These are phyloP conservation scores for Pelagia noctiluca DNA, from an alignment of 30 jellyfish, hydroid and myxozoan genomes.

Conservation along the genomic window DNA sequence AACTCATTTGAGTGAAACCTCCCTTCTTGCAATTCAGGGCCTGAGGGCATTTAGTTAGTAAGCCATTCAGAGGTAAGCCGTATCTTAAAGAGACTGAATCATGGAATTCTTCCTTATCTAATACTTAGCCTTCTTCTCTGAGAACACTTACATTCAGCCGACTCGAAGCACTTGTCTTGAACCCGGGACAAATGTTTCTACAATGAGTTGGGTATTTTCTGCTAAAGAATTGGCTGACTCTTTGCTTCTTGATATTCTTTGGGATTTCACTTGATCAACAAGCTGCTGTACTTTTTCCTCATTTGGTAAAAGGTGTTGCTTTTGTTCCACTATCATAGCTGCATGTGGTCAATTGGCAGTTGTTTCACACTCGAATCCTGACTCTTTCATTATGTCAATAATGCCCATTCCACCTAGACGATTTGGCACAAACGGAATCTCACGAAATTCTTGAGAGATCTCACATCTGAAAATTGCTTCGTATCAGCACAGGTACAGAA, in stretches of 20 bases:
- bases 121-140: conserved; percentile 36
- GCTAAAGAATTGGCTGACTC: not conserved
- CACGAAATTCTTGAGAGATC: too few species aligned
- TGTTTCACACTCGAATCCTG: too few species aligned
- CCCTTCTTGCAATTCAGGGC: conserved; percentile 12
- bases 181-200: conserved; percentile 20
- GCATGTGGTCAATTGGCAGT: conserved; percentile 1
- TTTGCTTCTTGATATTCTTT: conserved; percentile 28
- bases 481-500: too few species aligned
- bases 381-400: too few species aligned
- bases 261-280: conserved; percentile 4
- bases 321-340: conserved; percentile 12
- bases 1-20: conserved; percentile 5
- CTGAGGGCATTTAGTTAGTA: conserved; percentile 15
- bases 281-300: conserved; percentile 18
- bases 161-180: conserved; percentile 18
- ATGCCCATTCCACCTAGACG: too few species aligned
- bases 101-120: too few species aligned
- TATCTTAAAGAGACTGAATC: conserved; percentile 42
- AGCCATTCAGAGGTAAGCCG: too few species aligned
- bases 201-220: not conserved
- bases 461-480: too few species aligned
- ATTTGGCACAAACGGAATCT: too few species aligned
- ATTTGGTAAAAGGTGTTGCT: conserved; percentile 23
- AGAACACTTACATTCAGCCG: conserved; percentile 34